These are phyloP conservation scores for Lamprologus sp. DNA, from an alignment of 2,113 vertebrate genomes.

Conservation along the genomic window DNA sequence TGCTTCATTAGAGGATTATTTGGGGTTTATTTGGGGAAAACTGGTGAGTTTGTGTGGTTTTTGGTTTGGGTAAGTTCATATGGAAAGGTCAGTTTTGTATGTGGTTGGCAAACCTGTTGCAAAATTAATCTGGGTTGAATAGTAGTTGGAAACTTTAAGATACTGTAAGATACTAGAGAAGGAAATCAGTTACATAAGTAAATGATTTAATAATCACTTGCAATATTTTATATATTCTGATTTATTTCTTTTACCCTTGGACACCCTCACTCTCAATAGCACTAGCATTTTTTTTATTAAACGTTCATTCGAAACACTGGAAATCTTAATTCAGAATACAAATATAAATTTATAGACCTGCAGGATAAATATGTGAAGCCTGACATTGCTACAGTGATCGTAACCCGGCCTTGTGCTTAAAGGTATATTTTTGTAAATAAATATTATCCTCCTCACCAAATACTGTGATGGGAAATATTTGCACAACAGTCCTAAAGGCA, in stretches of 20 bases:
- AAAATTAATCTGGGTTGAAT: not conserved
- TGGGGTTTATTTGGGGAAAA: not conserved
- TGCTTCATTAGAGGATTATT: constrained; percentile 3
- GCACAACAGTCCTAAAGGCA: not conserved
- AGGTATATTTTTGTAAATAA: not conserved
- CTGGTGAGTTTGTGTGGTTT: not conserved
- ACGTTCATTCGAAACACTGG: not conserved
- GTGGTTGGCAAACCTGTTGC: not conserved
- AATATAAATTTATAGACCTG: not conserved
- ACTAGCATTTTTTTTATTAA: not conserved
- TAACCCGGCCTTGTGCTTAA: not conserved
- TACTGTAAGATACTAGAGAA: accelerated
- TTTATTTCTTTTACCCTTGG: not conserved
- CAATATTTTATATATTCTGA: not conserved
- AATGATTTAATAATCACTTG: not conserved
- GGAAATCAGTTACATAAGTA: accelerated
- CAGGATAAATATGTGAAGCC: not conserved
- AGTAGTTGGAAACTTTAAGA: constrained; percentile 1
- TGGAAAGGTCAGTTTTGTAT: not conserved
- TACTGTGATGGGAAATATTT: not conserved
- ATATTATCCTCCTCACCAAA: not conserved
- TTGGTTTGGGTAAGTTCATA: not conserved
- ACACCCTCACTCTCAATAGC: not conserved
- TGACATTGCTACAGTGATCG: accelerated
- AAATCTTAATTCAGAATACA: not conserved